Conservation (phyloP, 2,797 vertebrate genomes). For the Hippoglossus hippoglossus region DNA sequence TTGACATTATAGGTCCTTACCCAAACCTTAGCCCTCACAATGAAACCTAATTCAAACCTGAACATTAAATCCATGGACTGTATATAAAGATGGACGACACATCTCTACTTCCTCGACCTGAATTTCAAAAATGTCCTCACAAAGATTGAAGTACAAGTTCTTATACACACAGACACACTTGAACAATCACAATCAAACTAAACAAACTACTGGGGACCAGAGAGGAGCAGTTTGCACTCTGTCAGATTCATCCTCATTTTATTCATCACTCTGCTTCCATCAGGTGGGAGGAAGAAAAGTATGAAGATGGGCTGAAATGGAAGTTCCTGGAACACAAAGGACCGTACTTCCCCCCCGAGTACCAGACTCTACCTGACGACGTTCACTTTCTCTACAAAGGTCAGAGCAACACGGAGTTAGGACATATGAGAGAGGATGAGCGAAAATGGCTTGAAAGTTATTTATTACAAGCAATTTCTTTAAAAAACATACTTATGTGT, state of each 20-base stretch:
- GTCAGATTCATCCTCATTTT: not conserved
- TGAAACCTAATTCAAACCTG: too few relatives aligned
- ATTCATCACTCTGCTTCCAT: constrained; percentile 25
- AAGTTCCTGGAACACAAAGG: constrained; percentile 83
- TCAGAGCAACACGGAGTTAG: constrained; percentile 43
- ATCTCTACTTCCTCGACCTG: too few relatives aligned
- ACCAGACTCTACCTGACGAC: constrained; percentile 74
- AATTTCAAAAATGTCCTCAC: too few relatives aligned
- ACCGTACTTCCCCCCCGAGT: constrained; percentile 80
- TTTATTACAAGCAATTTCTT: too few relatives aligned
- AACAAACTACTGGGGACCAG: not conserved
- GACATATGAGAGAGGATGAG: not conserved
- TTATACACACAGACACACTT: too few relatives aligned
- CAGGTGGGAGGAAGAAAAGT: constrained; percentile 86
- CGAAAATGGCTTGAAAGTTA: not conserved
- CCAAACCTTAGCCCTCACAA: not conserved
- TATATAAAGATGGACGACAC: too few relatives aligned
- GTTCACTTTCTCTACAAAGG: constrained; percentile 81
- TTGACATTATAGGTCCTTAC: not conserved
- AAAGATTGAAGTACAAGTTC: too few relatives aligned
- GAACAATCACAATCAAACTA: too few relatives aligned
- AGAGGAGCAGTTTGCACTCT: constrained; percentile 24
- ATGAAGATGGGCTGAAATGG: constrained; percentile 83
- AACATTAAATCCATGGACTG: too few relatives aligned
- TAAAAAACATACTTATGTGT: too few relatives aligned